phyloP scores from a whole-genome alignment of 2,888 invertebrate genomes.

The Agrilus cyanescens region DNA sequence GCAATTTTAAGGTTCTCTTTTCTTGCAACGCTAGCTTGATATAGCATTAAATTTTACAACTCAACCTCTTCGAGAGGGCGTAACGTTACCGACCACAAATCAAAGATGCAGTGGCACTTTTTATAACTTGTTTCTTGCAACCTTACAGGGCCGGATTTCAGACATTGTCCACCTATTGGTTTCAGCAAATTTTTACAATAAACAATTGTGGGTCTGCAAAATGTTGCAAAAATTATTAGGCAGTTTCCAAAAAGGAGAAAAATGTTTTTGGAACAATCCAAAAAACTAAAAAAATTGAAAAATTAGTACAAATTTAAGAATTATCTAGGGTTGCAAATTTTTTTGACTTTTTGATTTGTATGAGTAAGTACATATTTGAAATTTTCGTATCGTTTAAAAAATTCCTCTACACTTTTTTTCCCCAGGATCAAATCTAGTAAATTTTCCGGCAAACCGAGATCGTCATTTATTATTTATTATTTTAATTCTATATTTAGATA shows the following conservation, averaged over 20 bases:
- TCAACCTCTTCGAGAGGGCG: slow-evolving; percentile 26
- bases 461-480: slow-evolving; percentile 1
- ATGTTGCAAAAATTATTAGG: neutral
- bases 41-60: slow-evolving; percentile 25
- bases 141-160: slow-evolving; percentile 19
- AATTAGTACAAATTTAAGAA: too few species aligned
- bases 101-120: slow-evolving; percentile 31
- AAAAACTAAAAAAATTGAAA: too few species aligned
- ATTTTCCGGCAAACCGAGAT: too few species aligned
- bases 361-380: neutral
- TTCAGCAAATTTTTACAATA: neutral
- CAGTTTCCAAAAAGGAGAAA: too few species aligned
- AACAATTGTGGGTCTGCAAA: neutral
- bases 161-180: neutral
- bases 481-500: neutral
- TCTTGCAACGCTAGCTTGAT: slow-evolving; percentile 20
- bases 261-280: too few species aligned
- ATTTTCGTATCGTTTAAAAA: neutral
- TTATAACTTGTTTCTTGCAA: slow-evolving; percentile 29
- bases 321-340: too few species aligned
- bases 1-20: slow-evolving; percentile 17
- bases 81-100: slow-evolving; percentile 33
- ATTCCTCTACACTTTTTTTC: neutral
- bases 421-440: neutral
- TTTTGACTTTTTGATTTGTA: neutral